Percentiles rank a stretch among this genome's conserved stretches.
phyloP scores from a whole-genome alignment of 2,888 invertebrate species.

The Ennomos erosarius region DNA sequence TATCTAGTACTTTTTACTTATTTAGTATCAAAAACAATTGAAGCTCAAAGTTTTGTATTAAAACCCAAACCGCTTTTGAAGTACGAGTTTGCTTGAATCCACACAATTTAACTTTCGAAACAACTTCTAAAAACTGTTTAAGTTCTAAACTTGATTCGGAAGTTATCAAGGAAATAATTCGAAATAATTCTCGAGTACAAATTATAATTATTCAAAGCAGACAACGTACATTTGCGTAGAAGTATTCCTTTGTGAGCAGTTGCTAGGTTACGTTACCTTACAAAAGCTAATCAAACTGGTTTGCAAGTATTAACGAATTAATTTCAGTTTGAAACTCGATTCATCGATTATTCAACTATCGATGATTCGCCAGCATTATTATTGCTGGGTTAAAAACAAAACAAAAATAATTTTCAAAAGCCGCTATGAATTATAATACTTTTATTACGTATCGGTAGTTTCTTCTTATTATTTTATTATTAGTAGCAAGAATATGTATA shows the following conservation, averaged over 20 bases:
- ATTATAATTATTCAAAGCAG: conserved; percentile 20
- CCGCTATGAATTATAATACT: too few species aligned
- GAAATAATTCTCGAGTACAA: conserved; percentile 15
- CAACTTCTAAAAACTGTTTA: conserved; percentile 27
- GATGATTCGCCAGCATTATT: conserved; percentile 40
- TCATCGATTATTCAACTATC: conserved; percentile 48
- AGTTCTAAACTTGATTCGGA: conserved; percentile 8
- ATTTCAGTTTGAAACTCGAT: conserved; percentile 42
- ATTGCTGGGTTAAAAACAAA: conserved; percentile 19
- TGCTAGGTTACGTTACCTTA: conserved; percentile 26
- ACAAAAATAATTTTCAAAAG: not conserved
- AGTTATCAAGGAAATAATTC: conserved; percentile 10
- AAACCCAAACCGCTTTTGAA: too few species aligned
- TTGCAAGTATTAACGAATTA: conserved; percentile 50
- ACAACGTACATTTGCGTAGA: conserved; percentile 16
- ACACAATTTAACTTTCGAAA: conserved; percentile 15
- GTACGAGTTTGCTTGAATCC: not conserved
- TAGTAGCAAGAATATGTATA: too few species aligned
- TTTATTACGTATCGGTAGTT: too few species aligned
- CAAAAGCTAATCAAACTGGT: conserved; percentile 39
- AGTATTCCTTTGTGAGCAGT: conserved; percentile 29
- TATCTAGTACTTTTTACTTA: too few species aligned
- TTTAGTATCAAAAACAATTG: too few species aligned
- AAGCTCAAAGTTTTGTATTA: too few species aligned
- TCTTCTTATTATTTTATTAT: too few species aligned